Base-by-base conservation (phyloP, 2,113 vertebrate species). In the Brachypodius melanocephalos region DNA sequence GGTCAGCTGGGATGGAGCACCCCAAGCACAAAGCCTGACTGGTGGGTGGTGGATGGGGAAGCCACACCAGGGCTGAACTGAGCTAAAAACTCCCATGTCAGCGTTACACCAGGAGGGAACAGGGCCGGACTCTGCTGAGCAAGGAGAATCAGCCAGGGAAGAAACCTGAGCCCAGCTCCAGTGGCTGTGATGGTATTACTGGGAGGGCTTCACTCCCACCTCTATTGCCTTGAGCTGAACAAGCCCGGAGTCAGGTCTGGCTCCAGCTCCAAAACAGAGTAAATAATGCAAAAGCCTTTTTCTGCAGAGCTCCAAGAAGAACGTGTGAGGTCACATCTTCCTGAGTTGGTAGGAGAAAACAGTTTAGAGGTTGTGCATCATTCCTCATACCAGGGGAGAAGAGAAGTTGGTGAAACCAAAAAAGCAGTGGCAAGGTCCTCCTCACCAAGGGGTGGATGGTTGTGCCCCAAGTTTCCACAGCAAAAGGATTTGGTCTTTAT, bases 221-320 rank as follows among this genome's bases (percentile, higher is more conserved):
- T 61, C 81, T 17, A 4, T 16, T 49, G 88, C 88, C 61, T 84
- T 74, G 69, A 89, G 73, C 91, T 32, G 48, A 77, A 48, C 12
- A 40, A 91, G 71, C 55, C 55, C 79, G 59, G 75, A 76, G 67
- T 73, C 63, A 45, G 76, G 89, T 71, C 72, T 93, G 82, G 78
- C 76, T 89, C 88, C 42, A 15, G 72, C 87, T 91, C 79, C 65
- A 80, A 42, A 76, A 20, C 28, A 43, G n/a, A 80, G 72, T 91
- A 83, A 96, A 94, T 91, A 95, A 94, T 81, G 88, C 85, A 96
- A 63, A 69, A 91, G 40, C n/a, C 29, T 87, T 61, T 83, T 88
- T 59, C 82, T 74, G 65, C 88, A 46, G 63, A 45, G 48, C 62
- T 84, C 87, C 0, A 5, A 90, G 77, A 55, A 89, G 85, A 80